Evolutionary conservation across 2,797 vertebrate species (phyloP).

Genomic region (Pseudomugil tenellus): DNA sequence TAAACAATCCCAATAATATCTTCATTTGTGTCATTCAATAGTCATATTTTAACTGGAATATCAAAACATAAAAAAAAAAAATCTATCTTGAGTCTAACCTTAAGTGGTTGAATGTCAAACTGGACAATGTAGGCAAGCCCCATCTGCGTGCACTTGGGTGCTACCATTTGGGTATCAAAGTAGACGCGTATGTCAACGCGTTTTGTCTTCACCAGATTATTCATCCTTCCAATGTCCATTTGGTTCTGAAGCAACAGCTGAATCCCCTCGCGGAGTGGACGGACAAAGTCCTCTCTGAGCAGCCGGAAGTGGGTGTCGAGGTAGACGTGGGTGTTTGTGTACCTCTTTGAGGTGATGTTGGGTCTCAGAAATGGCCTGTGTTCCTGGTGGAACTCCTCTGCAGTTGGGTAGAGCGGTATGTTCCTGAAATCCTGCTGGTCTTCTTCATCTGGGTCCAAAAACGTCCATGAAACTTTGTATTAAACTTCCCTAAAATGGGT

Average conservation of each 20-base stretch:
- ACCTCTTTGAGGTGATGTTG: conserved; percentile 85
- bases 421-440: conserved; percentile 79
- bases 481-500: not conserved
- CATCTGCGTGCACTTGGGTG: conserved; percentile 81
- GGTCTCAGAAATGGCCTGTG: conserved; percentile 88
- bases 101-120: conserved; percentile 86
- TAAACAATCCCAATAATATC: not conserved
- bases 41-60: not conserved
- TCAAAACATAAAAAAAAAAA: not conserved
- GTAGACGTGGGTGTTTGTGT: conserved; percentile 85
- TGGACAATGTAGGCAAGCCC: conserved; percentile 88
- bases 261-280: conserved; percentile 92
- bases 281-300: conserved; percentile 93
- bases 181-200: conserved; percentile 91
- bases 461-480: not conserved
- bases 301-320: conserved; percentile 95
- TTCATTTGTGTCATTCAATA: not conserved
- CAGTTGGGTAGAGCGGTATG: conserved; percentile 88
- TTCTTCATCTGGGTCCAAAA: conserved; percentile 49
- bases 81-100: conserved; percentile 66
- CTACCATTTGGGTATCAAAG: conserved; percentile 83
- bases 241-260: conserved; percentile 81
- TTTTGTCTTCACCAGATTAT: conserved; percentile 71
- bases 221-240: conserved; percentile 45
- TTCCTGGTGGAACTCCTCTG: conserved; percentile 85